phyloP scores from a whole-genome alignment of 2,797 vertebrate genomes.

The Phaenicophaeus curvirostris region DNA sequence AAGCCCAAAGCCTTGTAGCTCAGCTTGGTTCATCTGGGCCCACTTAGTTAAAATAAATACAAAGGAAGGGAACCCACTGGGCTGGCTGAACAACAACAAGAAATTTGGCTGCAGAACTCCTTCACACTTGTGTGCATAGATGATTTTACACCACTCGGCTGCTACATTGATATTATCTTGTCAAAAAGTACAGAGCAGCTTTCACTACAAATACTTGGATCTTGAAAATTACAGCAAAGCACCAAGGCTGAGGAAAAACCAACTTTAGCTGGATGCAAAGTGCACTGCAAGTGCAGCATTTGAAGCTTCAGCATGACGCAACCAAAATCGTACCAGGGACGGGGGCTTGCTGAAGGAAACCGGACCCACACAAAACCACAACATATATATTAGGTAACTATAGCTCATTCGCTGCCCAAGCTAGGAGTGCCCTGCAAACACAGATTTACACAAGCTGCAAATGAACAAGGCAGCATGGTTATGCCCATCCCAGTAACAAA shows the following conservation, averaged over 20 bases:
- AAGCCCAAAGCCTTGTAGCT: not conserved
- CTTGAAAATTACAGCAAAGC: conserved; percentile 15
- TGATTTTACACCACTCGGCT: conserved; percentile 34
- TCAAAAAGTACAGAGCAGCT: conserved; percentile 53
- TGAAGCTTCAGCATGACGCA: conserved; percentile 44
- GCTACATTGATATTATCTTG: conserved; percentile 4
- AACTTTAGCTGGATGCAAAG: conserved; percentile 65
- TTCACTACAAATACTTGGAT: not conserved
- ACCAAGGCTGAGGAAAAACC: conserved; percentile 28
- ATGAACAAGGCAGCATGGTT: not conserved
- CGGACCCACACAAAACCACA: conserved; percentile 1
- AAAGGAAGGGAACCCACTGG: conserved; percentile 21
- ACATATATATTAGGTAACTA: not conserved
- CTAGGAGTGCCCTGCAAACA: not conserved
- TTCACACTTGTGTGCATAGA: not conserved
- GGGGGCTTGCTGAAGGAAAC: not conserved
- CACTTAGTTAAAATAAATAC: conserved; percentile 30
- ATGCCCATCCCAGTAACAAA: not conserved
- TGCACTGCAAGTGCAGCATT: not conserved
- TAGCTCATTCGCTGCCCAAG: not conserved
- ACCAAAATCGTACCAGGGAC: not conserved
- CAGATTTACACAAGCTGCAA: not conserved
- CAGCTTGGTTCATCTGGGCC: conserved; percentile 60
- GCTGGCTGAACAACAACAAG: not conserved
- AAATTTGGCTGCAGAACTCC: conserved; percentile 34